Evolutionary conservation across 2,888 invertebrate species (phyloP).

Genomic region (Leucophenga montana): DNA sequence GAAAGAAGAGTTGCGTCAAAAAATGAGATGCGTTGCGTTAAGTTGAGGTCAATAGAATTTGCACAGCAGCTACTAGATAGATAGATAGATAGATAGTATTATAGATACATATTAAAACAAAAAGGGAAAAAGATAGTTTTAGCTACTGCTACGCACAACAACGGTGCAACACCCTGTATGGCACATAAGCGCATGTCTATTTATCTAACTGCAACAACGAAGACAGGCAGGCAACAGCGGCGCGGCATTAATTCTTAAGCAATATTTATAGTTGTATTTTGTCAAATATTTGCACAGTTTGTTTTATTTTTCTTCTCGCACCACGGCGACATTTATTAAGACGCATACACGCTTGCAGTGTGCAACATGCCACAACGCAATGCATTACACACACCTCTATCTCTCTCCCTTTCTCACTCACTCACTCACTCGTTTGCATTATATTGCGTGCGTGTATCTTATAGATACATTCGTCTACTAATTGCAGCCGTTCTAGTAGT

Average conservation of each 20-base stretch:
- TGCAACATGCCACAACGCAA: slow-evolving; percentile 31
- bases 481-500: slow-evolving; percentile 56
- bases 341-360: slow-evolving; percentile 40
- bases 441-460: not conserved
- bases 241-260: slow-evolving; percentile 64
- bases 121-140: not conserved
- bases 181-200: slow-evolving; percentile 19
- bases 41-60: not conserved
- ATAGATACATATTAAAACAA: too few relatives aligned
- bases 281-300: slow-evolving; percentile 68
- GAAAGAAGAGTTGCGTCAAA: not conserved
- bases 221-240: slow-evolving; percentile 24
- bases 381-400: too few relatives aligned
- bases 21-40: slow-evolving; percentile 18
- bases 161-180: slow-evolving; percentile 30
- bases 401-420: not conserved
- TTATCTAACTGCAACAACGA: slow-evolving; percentile 15
- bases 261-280: slow-evolving; percentile 68
- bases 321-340: slow-evolving; percentile 64
- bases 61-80: too few relatives aligned
- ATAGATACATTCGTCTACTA: slow-evolving; percentile 36
- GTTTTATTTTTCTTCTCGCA: slow-evolving; percentile 47
- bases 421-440: slow-evolving; percentile 23
- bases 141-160: not conserved
- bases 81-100: too few relatives aligned